phyloP scores from a whole-genome alignment of 2,797 vertebrate species.

The Sebastes itinus region DNA sequence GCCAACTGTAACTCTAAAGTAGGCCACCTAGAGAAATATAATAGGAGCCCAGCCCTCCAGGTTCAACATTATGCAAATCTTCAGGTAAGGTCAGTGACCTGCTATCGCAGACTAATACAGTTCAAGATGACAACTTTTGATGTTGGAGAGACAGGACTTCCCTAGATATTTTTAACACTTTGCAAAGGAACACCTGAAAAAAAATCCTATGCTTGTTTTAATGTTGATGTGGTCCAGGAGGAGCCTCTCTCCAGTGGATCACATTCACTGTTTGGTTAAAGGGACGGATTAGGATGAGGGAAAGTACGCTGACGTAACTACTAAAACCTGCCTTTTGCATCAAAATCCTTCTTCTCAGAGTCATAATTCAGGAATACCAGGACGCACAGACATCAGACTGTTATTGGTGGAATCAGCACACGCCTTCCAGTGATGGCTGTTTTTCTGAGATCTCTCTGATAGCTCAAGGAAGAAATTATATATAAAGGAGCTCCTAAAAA shows the following conservation, averaged over 20 bases:
- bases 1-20: background rate
- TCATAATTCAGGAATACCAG: background rate
- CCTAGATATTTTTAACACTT: background rate
- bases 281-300: background rate
- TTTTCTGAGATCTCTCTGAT: background rate
- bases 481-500: background rate
- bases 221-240: background rate
- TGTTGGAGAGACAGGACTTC: background rate
- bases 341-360: background rate
- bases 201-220: background rate
- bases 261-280: background rate
- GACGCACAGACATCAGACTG: background rate
- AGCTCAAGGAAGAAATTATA: background rate
- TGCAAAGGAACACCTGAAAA: background rate
- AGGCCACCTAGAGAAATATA: no score
- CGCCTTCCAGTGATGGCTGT: background rate
- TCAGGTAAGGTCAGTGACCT: no score
- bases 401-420: background rate
- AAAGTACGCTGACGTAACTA: background rate
- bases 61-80: background rate
- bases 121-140: background rate
- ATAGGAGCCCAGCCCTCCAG: no score
- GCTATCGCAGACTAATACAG: no score
- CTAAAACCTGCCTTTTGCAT: conserved; percentile 3
- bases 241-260: background rate